These are phyloP conservation scores for Aspidiotus destructor DNA, from an alignment of 2,888 invertebrate species.

Conservation along the genomic window DNA sequence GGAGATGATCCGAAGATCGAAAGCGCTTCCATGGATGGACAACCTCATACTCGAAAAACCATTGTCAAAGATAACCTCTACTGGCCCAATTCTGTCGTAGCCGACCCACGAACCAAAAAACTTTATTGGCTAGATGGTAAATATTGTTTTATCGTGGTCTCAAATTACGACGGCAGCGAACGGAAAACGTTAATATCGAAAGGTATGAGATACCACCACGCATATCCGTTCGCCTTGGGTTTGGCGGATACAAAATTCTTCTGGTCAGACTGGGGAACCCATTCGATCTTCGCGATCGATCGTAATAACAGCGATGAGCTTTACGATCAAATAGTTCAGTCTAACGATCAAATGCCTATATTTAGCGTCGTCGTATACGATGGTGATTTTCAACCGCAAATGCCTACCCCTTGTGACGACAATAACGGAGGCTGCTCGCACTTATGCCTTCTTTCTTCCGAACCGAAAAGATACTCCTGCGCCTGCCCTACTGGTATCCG, in stretches of 20 bases:
- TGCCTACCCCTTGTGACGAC: slow-evolving; percentile 58
- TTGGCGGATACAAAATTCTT: slow-evolving; percentile 64
- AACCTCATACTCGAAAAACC: slow-evolving; percentile 59
- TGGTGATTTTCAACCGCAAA: slow-evolving; percentile 54
- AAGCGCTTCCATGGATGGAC: slow-evolving; percentile 80
- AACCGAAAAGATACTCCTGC: slow-evolving; percentile 62
- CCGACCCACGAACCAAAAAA: slow-evolving; percentile 58
- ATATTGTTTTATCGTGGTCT: slow-evolving; percentile 63
- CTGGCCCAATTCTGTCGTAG: slow-evolving; percentile 89
- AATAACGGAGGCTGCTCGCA: slow-evolving; percentile 82
- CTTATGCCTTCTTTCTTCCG: slow-evolving; percentile 66
- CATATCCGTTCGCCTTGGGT: slow-evolving; percentile 76
- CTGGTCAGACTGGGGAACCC: slow-evolving; percentile 87
- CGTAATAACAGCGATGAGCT: slow-evolving; percentile 29
- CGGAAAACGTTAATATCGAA: slow-evolving; percentile 56
- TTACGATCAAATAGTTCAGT: slow-evolving; percentile 53
- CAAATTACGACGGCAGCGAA: slow-evolving; percentile 75
- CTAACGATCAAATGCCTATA: slow-evolving; percentile 56
- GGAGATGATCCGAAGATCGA: slow-evolving; percentile 88
- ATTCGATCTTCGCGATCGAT: slow-evolving; percentile 42
- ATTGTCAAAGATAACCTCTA: slow-evolving; percentile 75
- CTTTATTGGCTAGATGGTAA: slow-evolving; percentile 91
- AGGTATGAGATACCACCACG: slow-evolving; percentile 47
- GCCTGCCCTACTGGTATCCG: slow-evolving; percentile 76
- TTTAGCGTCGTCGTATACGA: slow-evolving; percentile 81